Percentiles rank a stretch among this genome's conserved stretches.
These are phyloP conservation scores for Apamea anceps DNA, from an alignment of 2,888 invertebrate species.

Conservation along the genomic window DNA sequence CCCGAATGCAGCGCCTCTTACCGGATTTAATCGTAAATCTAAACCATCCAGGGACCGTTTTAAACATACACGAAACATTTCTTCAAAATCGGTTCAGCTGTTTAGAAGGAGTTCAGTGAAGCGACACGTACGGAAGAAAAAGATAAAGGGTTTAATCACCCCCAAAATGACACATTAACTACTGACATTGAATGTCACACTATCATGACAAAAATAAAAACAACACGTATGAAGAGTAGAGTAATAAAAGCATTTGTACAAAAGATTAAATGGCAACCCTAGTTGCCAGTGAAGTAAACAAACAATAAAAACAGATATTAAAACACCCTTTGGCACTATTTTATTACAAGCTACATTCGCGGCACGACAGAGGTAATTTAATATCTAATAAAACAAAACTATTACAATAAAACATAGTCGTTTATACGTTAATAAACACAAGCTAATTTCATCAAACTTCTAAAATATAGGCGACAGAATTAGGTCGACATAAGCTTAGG, in stretches of 20 bases:
- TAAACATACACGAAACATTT: too few relatives aligned
- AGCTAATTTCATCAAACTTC: background rate
- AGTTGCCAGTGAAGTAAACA: background rate
- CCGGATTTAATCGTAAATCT: too few relatives aligned
- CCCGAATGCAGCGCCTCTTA: too few relatives aligned
- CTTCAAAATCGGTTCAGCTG: too few relatives aligned
- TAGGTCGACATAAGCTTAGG: constrained; percentile 15
- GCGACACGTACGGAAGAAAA: too few relatives aligned
- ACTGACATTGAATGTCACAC: background rate
- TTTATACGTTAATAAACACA: background rate
- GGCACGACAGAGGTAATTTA: background rate
- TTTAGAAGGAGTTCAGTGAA: too few relatives aligned
- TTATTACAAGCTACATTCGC: constrained; percentile 10
- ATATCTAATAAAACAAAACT: constrained; percentile 32
- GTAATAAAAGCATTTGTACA: background rate
- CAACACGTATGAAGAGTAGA: background rate
- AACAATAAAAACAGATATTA: constrained; percentile 29
- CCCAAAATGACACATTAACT: too few relatives aligned
- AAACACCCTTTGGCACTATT: constrained; percentile 8
- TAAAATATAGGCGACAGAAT: constrained; percentile 2
- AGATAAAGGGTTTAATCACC: background rate
- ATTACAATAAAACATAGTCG: constrained; percentile 11
- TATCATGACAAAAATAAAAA: background rate
- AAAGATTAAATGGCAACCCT: constrained; percentile 2
- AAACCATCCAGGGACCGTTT: too few relatives aligned